Evolutionary conservation across 2,113 vertebrate genomes (phyloP).

Genomic region (Chaetorhynchus papuensis): DNA sequence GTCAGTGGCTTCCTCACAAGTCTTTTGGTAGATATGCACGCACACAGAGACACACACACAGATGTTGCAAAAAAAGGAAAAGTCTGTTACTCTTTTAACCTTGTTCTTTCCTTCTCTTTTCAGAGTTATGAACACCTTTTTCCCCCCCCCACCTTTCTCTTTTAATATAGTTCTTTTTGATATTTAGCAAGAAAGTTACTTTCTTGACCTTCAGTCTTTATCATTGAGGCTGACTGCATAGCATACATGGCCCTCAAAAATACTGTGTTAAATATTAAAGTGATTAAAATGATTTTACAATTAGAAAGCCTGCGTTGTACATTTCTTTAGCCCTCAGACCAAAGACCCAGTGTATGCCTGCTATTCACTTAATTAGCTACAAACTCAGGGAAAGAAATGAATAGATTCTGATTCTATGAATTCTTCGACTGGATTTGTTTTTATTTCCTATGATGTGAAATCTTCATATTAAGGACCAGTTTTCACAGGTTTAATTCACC

Average conservation of each 20-base stretch:
- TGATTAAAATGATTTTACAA: not conserved
- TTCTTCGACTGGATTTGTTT: not conserved
- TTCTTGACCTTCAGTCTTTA: not conserved
- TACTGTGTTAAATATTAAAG: not conserved
- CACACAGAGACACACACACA: not conserved
- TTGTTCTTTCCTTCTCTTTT: not conserved
- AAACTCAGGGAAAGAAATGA: not conserved
- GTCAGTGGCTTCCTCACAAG: not conserved
- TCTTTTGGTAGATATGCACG: not conserved
- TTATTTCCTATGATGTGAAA: not conserved
- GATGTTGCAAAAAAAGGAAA: not conserved
- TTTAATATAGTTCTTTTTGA: not conserved
- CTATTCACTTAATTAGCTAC: not conserved
- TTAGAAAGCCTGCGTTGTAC: not conserved
- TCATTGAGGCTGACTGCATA: not conserved
- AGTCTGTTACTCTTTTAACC: not conserved
- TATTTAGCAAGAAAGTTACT: not conserved
- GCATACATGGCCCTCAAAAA: not conserved
- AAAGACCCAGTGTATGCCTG: not conserved
- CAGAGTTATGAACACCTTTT: not conserved
- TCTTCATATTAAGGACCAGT: not conserved
- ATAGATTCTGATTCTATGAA: not conserved
- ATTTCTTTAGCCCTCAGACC: not conserved
- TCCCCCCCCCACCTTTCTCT: fast-evolving
- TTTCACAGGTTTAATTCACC: not conserved